A percentile compares a stretch with the other conserved stretches of the same genome.
phyloP scores from a whole-genome alignment of 30 jellyfish, hydroid and myxozoan genomes.

The Haliclystus octoradiatus region DNA sequence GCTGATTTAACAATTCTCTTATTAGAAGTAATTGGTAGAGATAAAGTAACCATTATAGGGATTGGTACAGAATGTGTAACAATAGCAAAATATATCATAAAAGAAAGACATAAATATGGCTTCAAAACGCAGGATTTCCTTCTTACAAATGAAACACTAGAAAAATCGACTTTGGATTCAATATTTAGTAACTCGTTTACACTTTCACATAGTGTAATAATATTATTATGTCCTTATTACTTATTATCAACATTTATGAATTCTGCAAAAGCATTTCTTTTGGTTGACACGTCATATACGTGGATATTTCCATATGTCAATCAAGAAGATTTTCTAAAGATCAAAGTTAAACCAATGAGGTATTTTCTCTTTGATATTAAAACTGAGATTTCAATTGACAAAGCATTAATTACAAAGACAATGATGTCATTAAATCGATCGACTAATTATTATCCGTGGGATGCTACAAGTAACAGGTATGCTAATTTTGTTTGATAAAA shows the following conservation, averaged over 20 bases:
- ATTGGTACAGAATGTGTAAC: neutral
- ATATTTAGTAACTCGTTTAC: neutral
- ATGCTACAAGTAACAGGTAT: too few species aligned
- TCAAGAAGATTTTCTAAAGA: neutral
- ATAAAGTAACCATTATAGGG: neutral
- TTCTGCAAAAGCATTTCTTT: neutral
- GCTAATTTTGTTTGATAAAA: too few species aligned
- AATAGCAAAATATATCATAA: neutral
- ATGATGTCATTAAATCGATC: neutral
- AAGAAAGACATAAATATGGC: neutral
- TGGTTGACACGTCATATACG: neutral
- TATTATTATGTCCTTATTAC: neutral
- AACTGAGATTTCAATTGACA: too few species aligned
- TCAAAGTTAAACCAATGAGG: neutral
- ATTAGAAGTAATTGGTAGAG: neutral
- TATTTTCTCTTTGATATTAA: too few species aligned
- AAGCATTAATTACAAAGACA: too few species aligned
- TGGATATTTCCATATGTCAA: neutral
- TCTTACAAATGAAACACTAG: neutral
- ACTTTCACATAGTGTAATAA: neutral
- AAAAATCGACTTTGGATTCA: neutral
- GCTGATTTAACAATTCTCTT: too few species aligned
- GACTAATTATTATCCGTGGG: too few species aligned
- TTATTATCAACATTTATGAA: neutral
- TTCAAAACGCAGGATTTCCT: neutral